phyloP scores from a whole-genome alignment of 2,113 vertebrate species.

The Xenopus laevis region DNA sequence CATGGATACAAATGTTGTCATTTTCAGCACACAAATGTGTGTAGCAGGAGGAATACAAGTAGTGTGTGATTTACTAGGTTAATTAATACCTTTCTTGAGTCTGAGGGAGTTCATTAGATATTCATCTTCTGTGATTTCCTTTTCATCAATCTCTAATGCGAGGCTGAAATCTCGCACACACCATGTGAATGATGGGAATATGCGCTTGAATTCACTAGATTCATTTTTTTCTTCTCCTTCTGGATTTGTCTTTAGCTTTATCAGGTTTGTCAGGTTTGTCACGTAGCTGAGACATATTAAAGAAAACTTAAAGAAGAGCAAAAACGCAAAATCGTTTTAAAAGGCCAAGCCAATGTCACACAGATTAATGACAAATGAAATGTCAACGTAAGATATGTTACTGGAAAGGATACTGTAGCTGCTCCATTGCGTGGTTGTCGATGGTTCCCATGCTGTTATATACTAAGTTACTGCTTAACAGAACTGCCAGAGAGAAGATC shows the following conservation, averaged over 20 bases:
- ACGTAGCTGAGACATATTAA: neutral
- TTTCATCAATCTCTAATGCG: slow-evolving; percentile 43
- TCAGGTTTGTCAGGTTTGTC: slow-evolving; percentile 26
- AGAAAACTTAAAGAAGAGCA: too few species aligned
- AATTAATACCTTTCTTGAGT: too few species aligned
- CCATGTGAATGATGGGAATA: slow-evolving; percentile 60
- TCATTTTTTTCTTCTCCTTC: neutral
- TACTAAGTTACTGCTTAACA: slow-evolving; percentile 54
- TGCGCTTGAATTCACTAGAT: slow-evolving; percentile 17
- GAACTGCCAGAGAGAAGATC: slow-evolving; percentile 54
- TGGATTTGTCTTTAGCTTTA: slow-evolving; percentile 42
- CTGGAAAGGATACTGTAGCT: slow-evolving; percentile 19
- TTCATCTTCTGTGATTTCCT: neutral
- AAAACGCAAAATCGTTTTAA: too few species aligned
- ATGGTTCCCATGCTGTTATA: slow-evolving; percentile 57
- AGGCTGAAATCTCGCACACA: slow-evolving; percentile 61
- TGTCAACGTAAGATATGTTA: too few species aligned
- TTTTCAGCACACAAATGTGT: too few species aligned
- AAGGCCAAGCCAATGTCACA: too few species aligned
- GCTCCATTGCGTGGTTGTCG: slow-evolving; percentile 32
- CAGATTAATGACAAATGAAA: too few species aligned
- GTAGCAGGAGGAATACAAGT: too few species aligned
- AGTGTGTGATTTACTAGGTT: too few species aligned
- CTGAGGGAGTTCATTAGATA: too few species aligned
- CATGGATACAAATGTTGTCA: too few species aligned